Percentiles rank a stretch among this genome's conserved stretches.
phyloP scores from a whole-genome alignment of 1,140 invertebrate species.

The Nephotettix cincticeps region DNA sequence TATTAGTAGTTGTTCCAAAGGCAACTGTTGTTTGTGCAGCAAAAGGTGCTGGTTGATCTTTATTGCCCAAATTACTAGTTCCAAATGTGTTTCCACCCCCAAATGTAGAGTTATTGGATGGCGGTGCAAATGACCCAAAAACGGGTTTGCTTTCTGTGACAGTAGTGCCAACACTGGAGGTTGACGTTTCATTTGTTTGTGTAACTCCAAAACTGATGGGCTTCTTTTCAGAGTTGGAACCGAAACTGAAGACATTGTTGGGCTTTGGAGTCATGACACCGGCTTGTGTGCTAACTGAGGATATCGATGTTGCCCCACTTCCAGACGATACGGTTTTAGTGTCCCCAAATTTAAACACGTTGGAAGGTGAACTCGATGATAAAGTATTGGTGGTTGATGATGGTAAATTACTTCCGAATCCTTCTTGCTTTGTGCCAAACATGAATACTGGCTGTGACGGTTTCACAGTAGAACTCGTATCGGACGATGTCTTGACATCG shows the following conservation, averaged over 20 bases:
- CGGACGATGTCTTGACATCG: not conserved
- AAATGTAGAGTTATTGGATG: constrained; percentile 12
- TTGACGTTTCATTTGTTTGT: not conserved
- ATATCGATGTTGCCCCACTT: not conserved
- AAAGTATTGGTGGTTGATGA: not conserved
- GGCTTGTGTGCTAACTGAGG: not conserved
- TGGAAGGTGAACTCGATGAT: not conserved
- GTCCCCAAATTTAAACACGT: constrained; percentile 17
- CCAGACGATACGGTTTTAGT: constrained; percentile 5
- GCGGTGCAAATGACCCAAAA: not conserved
- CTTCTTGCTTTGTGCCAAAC: not conserved
- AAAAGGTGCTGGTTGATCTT: not conserved
- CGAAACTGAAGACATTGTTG: not conserved
- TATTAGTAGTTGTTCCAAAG: constrained; percentile 29
- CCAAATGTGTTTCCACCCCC: not conserved
- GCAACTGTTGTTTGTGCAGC: constrained; percentile 5
- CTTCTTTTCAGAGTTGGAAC: not conserved
- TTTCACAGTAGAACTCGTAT: not conserved
- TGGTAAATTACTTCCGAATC: not conserved
- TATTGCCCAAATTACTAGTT: not conserved
- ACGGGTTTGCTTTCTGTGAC: not conserved
- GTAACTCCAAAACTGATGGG: not conserved
- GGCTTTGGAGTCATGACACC: not conserved
- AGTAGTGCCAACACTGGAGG: not conserved
- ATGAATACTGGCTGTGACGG: not conserved